A percentile compares a stretch with the other conserved stretches of the same genome.
These are phyloP conservation scores for Haemorhous mexicanus DNA, from an alignment of 2,113 vertebrate species.

Conservation along the genomic window DNA sequence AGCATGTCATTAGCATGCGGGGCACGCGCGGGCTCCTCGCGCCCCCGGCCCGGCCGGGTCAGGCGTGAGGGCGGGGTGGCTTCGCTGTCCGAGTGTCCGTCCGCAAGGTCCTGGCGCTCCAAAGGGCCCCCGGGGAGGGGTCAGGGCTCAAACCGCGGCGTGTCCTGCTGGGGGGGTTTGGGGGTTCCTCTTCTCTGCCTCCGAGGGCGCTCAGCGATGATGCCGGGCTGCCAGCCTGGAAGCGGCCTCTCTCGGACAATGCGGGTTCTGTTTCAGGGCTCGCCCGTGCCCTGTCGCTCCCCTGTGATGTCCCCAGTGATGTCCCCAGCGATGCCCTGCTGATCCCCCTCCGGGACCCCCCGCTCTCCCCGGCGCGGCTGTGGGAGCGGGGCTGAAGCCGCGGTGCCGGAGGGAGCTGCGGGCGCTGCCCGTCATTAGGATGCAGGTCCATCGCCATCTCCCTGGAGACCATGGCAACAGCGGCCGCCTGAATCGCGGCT, in stretches of 20 bases:
- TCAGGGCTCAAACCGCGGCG: neutral
- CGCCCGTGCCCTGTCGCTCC: neutral
- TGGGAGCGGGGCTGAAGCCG: neutral
- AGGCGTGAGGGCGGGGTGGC: fast-evolving
- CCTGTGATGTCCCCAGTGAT: neutral
- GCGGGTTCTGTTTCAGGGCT: neutral
- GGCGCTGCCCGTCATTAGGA: conserved; percentile 1
- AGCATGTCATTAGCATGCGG: conserved; percentile 22
- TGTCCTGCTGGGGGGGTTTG: neutral
- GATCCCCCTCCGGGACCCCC: neutral
- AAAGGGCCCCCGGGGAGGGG: neutral
- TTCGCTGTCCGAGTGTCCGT: fast-evolving
- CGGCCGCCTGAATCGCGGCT: neutral
- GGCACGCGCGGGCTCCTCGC: neutral
- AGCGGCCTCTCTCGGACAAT: neutral
- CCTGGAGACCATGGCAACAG: conserved; percentile 6
- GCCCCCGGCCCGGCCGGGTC: neutral
- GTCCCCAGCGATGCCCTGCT: neutral
- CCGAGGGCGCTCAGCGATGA: fast-evolving
- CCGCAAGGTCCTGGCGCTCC: neutral
- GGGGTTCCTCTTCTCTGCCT: fast-evolving
- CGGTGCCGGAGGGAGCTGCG: neutral
- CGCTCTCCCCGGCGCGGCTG: fast-evolving
- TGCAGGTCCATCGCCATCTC: conserved; percentile 44
- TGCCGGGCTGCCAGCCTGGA: neutral